Base-by-base conservation (phyloP, 1,140 invertebrate genomes). In the Coenobita brevimanus region DNA sequence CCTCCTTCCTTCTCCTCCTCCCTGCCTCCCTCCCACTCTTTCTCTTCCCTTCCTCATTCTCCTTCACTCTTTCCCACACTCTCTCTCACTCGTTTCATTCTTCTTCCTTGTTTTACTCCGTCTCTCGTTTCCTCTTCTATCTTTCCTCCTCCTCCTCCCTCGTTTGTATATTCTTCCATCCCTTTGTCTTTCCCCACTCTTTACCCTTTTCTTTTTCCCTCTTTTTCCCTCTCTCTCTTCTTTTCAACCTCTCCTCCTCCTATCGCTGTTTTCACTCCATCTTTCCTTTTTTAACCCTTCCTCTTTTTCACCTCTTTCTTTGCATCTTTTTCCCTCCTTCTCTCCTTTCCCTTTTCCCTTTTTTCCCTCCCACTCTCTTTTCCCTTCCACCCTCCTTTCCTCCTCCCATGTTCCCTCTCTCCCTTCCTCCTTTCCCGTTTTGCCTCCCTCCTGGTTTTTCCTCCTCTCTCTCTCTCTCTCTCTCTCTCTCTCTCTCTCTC, bases 91-190 rank as follows among this genome's bases (percentile, higher is more conserved):
- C 76, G 54, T 50, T 80, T 50, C 60, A 43, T 80, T 50, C 60
- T 50, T 80, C 78, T 80, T 50, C 60, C 78, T 80, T 50, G 54
- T 50, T 80, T 50, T 80, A 43, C 60, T 50, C 60, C 78, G 54
- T 50, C 60, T 50, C 30, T 50, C 30, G 46, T 57, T 50, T 57
- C 78, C 30, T 50, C 13, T n/a, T 21, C 43, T 64, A 15, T 15
- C 60, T 15, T 21, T 33, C 36, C 24, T 30, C 50, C 27, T 60
- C n/a, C 10, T 36, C 36, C 60, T 38, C 57, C 57, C 46, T 80
- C 2, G 36, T 30, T 64, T 13, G 17, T 60, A 8, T 36, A 36
- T 30, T 82, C 80, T 82, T 41, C 43, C 38, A 24, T n/a, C 21
- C 60, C 30, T 60, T 46, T 43, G 60, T 24, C 43, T 30, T 38